Conservation (phyloP, 2,797 vertebrate genomes). For the Paramormyrops hopkinsi region DNA sequence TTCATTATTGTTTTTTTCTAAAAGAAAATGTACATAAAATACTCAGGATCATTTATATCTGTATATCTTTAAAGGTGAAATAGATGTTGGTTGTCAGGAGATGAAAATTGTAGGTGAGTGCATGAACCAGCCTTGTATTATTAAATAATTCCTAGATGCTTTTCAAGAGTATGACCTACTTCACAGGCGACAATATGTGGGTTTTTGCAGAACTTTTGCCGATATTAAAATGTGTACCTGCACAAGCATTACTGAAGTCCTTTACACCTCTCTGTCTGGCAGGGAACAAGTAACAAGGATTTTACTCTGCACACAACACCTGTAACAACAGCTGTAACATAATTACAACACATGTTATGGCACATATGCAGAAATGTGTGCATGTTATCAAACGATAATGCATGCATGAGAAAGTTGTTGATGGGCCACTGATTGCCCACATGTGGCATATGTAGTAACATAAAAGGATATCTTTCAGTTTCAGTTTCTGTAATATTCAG, state of each 20-base stretch:
- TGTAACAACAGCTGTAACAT: slow-evolving; percentile 21
- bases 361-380: slow-evolving; percentile 20
- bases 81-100: not conserved
- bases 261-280: slow-evolving; percentile 5
- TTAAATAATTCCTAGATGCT: not conserved
- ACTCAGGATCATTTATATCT: not conserved
- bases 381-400: slow-evolving; percentile 19
- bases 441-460: not conserved
- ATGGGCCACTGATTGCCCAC: slow-evolving; percentile 12
- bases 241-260: not conserved
- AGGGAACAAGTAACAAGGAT: not conserved
- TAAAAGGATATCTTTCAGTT: not conserved
- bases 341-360: slow-evolving; percentile 21
- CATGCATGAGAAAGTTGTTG: slow-evolving; percentile 18
- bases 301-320: slow-evolving; percentile 9
- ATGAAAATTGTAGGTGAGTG: not conserved
- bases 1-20: not conserved
- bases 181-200: not conserved
- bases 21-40: not conserved
- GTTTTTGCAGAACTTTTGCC: not conserved
- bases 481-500: not conserved
- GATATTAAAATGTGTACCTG: slow-evolving; percentile 5
- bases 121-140: not conserved
- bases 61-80: not conserved
- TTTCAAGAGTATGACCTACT: not conserved